Percentiles rank a stretch among this genome's conserved stretches.
phyloP scores from a whole-genome alignment of 2,113 vertebrate species.

The Cochlearius cochlearius region DNA sequence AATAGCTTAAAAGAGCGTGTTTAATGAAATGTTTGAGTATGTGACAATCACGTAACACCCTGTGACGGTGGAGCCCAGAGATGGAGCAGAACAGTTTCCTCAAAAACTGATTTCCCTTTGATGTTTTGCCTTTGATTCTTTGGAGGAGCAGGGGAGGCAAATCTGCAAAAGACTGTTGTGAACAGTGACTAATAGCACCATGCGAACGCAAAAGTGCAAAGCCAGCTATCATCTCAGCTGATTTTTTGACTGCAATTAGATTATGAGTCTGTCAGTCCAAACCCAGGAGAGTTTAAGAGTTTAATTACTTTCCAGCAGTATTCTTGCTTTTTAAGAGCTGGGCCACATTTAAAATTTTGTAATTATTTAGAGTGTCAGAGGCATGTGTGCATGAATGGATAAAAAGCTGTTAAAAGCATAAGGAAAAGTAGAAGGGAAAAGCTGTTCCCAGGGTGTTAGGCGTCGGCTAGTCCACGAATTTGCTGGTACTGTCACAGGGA shows the following conservation, averaged over 20 bases:
- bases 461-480: not conserved
- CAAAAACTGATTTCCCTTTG: not conserved
- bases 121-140: not conserved
- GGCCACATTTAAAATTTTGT: not conserved
- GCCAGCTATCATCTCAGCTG: not conserved
- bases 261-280: not conserved
- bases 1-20: not conserved
- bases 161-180: not conserved
- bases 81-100: not conserved
- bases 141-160: not conserved
- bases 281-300: not conserved
- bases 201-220: not conserved
- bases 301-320: not conserved
- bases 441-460: not conserved
- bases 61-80: not conserved
- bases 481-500: not conserved
- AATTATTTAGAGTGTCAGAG: not conserved
- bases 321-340: not conserved
- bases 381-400: not conserved
- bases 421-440: not conserved
- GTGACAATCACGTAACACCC: fast-evolving
- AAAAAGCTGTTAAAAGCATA: not conserved
- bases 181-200: not conserved
- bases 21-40: not conserved
- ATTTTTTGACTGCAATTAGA: not conserved